A percentile compares a stretch with the other conserved stretches of the same genome.
Evolutionary conservation across 1,140 invertebrate genomes (phyloP).

Genomic region (Halesus radiatus): DNA sequence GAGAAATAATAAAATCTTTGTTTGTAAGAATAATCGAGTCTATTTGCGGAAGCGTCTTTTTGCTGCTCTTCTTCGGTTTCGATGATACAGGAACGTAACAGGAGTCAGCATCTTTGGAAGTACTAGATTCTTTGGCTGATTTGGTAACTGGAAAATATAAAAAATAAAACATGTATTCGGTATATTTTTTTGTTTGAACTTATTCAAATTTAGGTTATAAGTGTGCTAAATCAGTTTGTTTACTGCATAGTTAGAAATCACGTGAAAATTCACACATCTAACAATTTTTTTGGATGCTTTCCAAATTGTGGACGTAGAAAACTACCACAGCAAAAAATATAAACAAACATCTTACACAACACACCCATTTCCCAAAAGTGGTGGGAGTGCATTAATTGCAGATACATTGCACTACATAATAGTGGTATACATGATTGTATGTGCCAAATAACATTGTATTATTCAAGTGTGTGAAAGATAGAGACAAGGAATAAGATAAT

Average conservation of each 20-base stretch:
- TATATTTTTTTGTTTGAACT: no score
- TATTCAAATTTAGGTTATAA: no score
- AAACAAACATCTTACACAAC: slow-evolving; percentile 14
- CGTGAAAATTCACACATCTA: neutral
- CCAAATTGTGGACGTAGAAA: neutral
- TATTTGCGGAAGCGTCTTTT: neutral
- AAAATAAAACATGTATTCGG: no score
- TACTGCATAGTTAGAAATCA: neutral
- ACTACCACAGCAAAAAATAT: slow-evolving; percentile 1
- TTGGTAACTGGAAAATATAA: slow-evolving; percentile 2
- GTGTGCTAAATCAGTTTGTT: no score
- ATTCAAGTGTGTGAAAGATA: no score
- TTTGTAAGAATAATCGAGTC: neutral
- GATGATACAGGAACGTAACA: neutral
- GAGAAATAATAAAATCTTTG: neutral
- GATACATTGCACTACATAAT: no score
- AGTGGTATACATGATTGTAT: no score
- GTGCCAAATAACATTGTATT: no score
- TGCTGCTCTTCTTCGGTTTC: neutral
- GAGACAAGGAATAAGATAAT: no score
- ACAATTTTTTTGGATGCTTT: neutral
- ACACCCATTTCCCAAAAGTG: neutral
- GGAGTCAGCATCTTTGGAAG: neutral
- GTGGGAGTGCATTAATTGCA: neutral
- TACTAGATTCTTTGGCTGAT: slow-evolving; percentile 1